A percentile compares a stretch with the other conserved stretches of the same genome.
Evolutionary conservation across 2,113 vertebrate genomes (phyloP).

Genomic region (Ictidomys tridecemlineatus): DNA sequence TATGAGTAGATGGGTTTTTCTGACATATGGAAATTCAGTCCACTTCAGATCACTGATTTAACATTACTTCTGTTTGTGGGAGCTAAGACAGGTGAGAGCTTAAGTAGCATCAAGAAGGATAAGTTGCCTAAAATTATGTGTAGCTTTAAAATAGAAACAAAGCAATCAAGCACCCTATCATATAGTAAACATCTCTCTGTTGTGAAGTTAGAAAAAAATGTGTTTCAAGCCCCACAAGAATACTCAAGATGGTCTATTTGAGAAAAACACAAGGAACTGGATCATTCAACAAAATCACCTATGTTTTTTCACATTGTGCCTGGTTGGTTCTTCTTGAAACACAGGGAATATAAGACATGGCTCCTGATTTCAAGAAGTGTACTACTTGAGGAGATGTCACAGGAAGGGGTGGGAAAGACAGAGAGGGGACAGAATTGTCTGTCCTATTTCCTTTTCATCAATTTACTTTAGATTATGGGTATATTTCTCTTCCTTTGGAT

Average conservation of each 20-base stretch:
- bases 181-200: not conserved
- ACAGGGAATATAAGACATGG: not conserved
- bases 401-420: not conserved
- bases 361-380: not conserved
- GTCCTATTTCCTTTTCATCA: not conserved
- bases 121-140: conserved; percentile 31
- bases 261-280: not conserved
- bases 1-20: not conserved
- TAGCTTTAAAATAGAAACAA: conserved; percentile 40
- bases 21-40: conserved; percentile 1
- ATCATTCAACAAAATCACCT: not conserved
- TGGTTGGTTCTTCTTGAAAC: not conserved
- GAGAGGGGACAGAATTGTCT: not conserved
- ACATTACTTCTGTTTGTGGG: not conserved
- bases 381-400: not conserved
- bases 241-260: not conserved
- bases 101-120: conserved; percentile 17
- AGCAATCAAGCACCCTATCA: conserved; percentile 33
- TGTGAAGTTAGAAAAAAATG: not conserved
- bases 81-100: not conserved
- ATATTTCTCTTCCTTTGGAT: not conserved
- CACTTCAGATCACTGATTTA: conserved; percentile 50
- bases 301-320: not conserved
- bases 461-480: not conserved
- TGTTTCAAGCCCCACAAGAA: conserved; percentile 10